Conservation (phyloP, 2,797 vertebrate genomes). For the Anolis apletophallus region DNA sequence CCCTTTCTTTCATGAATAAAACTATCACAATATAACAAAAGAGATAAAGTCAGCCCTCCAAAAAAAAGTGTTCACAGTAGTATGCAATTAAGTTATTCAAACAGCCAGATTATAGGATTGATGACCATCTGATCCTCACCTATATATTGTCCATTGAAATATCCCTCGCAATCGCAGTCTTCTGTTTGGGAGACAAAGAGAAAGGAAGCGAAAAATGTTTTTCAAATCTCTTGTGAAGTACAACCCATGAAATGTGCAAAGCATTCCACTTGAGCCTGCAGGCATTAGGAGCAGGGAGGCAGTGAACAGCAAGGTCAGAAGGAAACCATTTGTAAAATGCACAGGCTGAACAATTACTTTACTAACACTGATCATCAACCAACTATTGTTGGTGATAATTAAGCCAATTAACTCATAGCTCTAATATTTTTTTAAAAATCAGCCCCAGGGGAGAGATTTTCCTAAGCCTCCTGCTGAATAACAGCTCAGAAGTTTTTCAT, state of each 20-base stretch:
- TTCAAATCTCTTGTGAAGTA: background rate
- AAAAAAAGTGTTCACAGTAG: background rate
- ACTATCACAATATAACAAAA: too few species aligned
- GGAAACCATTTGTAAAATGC: background rate
- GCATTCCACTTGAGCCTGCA: background rate
- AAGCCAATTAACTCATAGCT: background rate
- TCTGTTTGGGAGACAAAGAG: slow-evolving; percentile 79
- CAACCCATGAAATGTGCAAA: background rate
- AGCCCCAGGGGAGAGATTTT: background rate
- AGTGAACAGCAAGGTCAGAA: background rate
- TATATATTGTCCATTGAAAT: slow-evolving; percentile 88
- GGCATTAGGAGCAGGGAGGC: background rate
- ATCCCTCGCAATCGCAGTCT: slow-evolving; percentile 88
- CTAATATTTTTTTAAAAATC: background rate
- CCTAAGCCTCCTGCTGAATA: background rate
- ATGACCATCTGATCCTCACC: slow-evolving; percentile 81
- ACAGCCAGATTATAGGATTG: background rate
- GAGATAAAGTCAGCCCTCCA: too few species aligned
- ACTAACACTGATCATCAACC: background rate
- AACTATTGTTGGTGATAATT: background rate
- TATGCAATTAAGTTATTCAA: background rate
- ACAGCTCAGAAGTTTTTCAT: background rate
- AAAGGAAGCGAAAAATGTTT: slow-evolving; percentile 52
- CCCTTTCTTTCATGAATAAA: too few species aligned
- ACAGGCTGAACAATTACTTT: background rate